Percentiles rank a stretch among this genome's conserved stretches.
phyloP scores from a whole-genome alignment of 2,113 vertebrate genomes.

The Sylvia atricapilla region DNA sequence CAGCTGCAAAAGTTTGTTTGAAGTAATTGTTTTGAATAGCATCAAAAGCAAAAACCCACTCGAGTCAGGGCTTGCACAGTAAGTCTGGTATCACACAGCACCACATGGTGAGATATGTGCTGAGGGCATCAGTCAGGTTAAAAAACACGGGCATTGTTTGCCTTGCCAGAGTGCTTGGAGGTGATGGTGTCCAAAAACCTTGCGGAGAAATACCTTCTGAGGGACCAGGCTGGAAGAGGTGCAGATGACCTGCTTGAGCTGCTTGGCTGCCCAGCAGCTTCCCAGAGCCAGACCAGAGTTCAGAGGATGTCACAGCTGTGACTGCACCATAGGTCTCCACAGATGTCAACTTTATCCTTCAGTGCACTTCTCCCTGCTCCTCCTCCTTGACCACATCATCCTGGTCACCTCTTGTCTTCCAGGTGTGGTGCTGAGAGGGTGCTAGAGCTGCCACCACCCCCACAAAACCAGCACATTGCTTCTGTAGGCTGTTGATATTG shows the following conservation, averaged over 20 bases:
- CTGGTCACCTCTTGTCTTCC: background rate
- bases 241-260: background rate
- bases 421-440: background rate
- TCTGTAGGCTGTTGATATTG: background rate
- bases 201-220: background rate
- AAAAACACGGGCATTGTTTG: rapidly evolving
- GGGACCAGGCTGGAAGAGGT: background rate
- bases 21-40: background rate
- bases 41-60: background rate
- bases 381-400: rapidly evolving
- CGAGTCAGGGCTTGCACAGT: rapidly evolving
- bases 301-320: background rate
- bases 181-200: background rate
- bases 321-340: background rate
- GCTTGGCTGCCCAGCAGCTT: background rate
- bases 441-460: rapidly evolving
- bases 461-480: background rate
- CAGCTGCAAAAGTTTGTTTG: background rate
- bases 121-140: background rate
- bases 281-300: background rate
- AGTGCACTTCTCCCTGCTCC: background rate
- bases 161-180: background rate
- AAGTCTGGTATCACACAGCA: background rate
- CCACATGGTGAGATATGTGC: background rate
- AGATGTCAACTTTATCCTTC: background rate